Base-by-base conservation (phyloP, 2,113 vertebrate genomes). In the Meleagris gallopavo region DNA sequence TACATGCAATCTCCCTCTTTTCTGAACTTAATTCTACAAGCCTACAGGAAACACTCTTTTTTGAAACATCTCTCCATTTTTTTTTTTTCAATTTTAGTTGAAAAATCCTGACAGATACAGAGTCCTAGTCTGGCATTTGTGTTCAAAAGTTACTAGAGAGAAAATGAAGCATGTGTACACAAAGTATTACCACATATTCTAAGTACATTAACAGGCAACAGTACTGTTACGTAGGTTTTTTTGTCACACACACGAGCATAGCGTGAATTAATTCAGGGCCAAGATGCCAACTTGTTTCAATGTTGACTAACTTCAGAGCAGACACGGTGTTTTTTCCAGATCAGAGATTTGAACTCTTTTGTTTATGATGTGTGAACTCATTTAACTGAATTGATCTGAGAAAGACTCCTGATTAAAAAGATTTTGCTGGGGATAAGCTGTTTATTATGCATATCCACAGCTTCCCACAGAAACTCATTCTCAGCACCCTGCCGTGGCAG, bases 381-480 rank as follows among this genome's bases (percentile, higher is more conserved):
- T 91, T 94, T 89, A 93, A 83, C 64, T 93, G 75, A 83, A 45
- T 32, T 79, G 89, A 94, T 87, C 84, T 86, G 29, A 92, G 66
- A 89, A 92, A 76, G 45, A 90, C 15, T 60, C 19, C 32, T 43
- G 50, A 87, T 92, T 85, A 83, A 87, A 85, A 96, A 80, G 81
- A 91, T 45, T 58, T 92, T 92, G 82, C 89, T 78, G 89, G 78
- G 78, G 71, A 85, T 94, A 92, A 92, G 82, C 84, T 94, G 32
- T 72, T 95, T 87, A 86, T 92, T 94, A 94, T 94, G 91, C 85
- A 87, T 91, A 87, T 20, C 93, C 82, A 91, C 79, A 83, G 82
- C 69, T 89, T 95, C 65, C 43, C 72, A 89, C 60, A 87, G 78
- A 89, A 95, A 94, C 61, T 95, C 78, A 81, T 83, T 89, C 82